phyloP scores from a whole-genome alignment of 2,113 vertebrate species.

The Hiodon tergisus region DNA sequence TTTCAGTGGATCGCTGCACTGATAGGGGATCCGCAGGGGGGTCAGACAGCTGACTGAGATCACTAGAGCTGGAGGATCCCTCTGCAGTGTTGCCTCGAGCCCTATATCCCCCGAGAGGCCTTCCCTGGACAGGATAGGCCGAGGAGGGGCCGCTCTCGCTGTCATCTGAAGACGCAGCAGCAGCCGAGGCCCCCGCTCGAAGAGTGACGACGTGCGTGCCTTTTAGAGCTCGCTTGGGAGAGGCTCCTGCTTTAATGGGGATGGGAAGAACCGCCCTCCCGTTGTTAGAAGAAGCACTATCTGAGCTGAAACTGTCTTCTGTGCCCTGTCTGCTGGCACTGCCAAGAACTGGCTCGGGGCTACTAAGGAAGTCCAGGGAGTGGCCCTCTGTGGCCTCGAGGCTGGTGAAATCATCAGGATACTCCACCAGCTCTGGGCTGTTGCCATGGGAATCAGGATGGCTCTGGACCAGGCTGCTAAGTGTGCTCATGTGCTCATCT shows the following conservation, averaged over 20 bases:
- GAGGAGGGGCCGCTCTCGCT: slow-evolving; percentile 27
- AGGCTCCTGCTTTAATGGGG: slow-evolving; percentile 61
- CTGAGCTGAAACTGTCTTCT: slow-evolving; percentile 32
- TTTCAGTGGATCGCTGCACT: slow-evolving; percentile 51
- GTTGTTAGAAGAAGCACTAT: slow-evolving; percentile 35
- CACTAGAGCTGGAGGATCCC: slow-evolving; percentile 21
- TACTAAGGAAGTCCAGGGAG: slow-evolving; percentile 46
- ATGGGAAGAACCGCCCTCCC: slow-evolving; percentile 46
- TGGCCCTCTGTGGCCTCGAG: slow-evolving; percentile 50
- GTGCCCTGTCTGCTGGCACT: slow-evolving; percentile 32
- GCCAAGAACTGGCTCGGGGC: slow-evolving; percentile 44
- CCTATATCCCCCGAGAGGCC: slow-evolving; percentile 17
- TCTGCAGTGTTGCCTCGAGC: slow-evolving; percentile 23
- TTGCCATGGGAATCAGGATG: slow-evolving; percentile 56
- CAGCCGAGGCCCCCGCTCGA: slow-evolving; percentile 38
- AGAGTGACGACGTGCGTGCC: slow-evolving; percentile 43
- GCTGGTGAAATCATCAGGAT: slow-evolving; percentile 72
- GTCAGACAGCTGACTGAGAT: slow-evolving; percentile 31
- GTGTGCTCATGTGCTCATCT: slow-evolving; percentile 24
- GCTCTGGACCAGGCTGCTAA: slow-evolving; percentile 43
- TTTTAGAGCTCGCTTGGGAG: slow-evolving; percentile 61
- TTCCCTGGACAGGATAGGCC: slow-evolving; percentile 22
- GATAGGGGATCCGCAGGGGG: slow-evolving; percentile 45
- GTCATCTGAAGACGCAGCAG: slow-evolving; percentile 50
- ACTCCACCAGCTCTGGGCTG: slow-evolving; percentile 52